Conservation (phyloP, 2,113 vertebrate species). For the Clarias gariepinus region DNA sequence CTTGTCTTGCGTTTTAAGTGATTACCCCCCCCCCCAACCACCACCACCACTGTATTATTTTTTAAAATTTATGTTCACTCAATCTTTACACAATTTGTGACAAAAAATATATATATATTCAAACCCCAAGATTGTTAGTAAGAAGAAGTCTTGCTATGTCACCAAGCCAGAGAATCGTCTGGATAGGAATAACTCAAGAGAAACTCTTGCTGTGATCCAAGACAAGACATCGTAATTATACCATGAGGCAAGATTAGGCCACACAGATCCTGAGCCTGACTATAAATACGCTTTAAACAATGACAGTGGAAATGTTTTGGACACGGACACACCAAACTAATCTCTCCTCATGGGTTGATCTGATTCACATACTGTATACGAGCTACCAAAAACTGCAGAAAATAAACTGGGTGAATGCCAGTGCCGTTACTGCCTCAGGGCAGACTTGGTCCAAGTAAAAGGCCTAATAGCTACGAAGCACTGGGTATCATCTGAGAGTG, state of each 20-base stretch:
- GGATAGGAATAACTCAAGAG: background rate
- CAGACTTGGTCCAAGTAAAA: background rate
- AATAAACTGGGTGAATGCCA: background rate
- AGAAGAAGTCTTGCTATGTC: conserved; percentile 1
- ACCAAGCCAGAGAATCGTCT: background rate
- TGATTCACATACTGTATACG: background rate
- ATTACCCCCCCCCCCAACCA: no score
- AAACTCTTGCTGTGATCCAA: background rate
- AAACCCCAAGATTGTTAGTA: background rate
- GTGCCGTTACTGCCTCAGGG: background rate
- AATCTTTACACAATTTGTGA: background rate
- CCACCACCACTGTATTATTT: no score
- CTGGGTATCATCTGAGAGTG: background rate
- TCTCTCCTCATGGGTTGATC: background rate
- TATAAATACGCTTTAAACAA: conserved; percentile 11
- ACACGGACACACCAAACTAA: background rate
- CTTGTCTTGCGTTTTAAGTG: no score
- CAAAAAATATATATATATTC: background rate
- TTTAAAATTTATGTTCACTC: no score
- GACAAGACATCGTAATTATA: conserved; percentile 4
- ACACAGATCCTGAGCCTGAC: background rate
- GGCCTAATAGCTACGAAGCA: background rate
- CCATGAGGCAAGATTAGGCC: conserved; percentile 1
- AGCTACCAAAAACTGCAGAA: background rate
- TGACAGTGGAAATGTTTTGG: background rate